These are phyloP conservation scores for Diachasmimorpha longicaudata DNA, from an alignment of 1,140 invertebrate genomes.

Conservation along the genomic window DNA sequence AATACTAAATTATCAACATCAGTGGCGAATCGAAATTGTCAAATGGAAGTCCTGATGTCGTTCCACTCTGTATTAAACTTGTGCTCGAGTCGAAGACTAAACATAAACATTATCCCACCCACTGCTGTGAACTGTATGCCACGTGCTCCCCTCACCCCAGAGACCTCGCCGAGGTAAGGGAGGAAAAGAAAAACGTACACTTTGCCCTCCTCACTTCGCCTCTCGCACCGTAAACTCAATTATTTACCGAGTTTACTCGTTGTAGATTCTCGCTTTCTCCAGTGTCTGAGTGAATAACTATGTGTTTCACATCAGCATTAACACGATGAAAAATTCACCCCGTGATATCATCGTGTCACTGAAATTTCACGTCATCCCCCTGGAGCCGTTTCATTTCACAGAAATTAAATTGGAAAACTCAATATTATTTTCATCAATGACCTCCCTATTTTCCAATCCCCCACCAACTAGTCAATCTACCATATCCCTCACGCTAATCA, in stretches of 20 bases:
- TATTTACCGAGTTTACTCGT: conserved; percentile 17
- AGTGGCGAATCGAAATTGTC: neutral
- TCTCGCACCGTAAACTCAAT: conserved; percentile 9
- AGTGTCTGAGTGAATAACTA: neutral
- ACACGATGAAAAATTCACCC: neutral
- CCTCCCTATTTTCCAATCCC: too few relatives aligned
- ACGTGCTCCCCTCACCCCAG: conserved; percentile 15
- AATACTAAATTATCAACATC: too few relatives aligned
- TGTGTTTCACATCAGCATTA: neutral
- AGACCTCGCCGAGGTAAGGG: conserved; percentile 31
- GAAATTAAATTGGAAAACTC: too few relatives aligned
- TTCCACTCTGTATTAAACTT: neutral
- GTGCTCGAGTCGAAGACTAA: conserved; percentile 23
- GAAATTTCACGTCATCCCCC: too few relatives aligned
- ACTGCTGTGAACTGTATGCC: conserved; percentile 20
- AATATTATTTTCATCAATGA: too few relatives aligned
- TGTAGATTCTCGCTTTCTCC: neutral
- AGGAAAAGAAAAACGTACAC: neutral
- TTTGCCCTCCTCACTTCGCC: neutral
- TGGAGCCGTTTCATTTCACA: too few relatives aligned
- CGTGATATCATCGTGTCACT: too few relatives aligned
- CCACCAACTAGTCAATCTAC: too few relatives aligned
- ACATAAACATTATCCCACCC: conserved; percentile 20
- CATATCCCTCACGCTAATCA: too few relatives aligned
- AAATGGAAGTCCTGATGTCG: neutral